Percentiles rank a stretch among this genome's conserved stretches.
Evolutionary conservation across 2,888 invertebrate species (phyloP).

Genomic region (Rhingia campestris): DNA sequence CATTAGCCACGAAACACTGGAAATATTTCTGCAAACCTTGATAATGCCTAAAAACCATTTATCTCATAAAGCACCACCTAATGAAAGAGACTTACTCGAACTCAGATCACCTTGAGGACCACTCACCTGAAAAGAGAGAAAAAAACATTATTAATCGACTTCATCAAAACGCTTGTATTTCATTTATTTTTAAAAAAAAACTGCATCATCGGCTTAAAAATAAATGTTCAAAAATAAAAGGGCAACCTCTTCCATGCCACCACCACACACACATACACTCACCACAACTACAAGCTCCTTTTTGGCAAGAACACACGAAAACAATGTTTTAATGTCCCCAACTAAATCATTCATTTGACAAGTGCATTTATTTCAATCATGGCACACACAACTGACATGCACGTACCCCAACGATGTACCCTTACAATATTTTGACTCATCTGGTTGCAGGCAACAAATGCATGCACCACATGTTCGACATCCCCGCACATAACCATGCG

Average conservation of each 20-base stretch:
- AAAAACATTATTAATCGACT: conserved; percentile 10
- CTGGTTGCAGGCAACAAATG: conserved; percentile 12
- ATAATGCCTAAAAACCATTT: not conserved
- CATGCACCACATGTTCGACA: conserved; percentile 19
- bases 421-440: conserved; percentile 61
- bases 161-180: not conserved
- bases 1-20: no score
- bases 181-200: conserved; percentile 38
- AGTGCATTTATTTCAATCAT: conserved; percentile 68
- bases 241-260: not conserved
- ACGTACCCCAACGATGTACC: conserved; percentile 48
- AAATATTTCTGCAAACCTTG: no score
- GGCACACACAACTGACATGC: conserved; percentile 54
- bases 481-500: not conserved
- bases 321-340: conserved; percentile 24
- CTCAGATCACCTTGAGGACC: conserved; percentile 3
- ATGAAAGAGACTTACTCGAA: conserved; percentile 2
- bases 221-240: conserved; percentile 34
- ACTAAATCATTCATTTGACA: conserved; percentile 62
- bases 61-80: not conserved
- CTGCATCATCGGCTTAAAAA: conserved; percentile 41
- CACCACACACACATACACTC: not conserved
- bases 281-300: not conserved
- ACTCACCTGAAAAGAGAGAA: conserved; percentile 50
- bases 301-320: conserved; percentile 23